These are phyloP conservation scores for Dione vanillae DNA, from an alignment of 2,888 invertebrate species.

Conservation along the genomic window DNA sequence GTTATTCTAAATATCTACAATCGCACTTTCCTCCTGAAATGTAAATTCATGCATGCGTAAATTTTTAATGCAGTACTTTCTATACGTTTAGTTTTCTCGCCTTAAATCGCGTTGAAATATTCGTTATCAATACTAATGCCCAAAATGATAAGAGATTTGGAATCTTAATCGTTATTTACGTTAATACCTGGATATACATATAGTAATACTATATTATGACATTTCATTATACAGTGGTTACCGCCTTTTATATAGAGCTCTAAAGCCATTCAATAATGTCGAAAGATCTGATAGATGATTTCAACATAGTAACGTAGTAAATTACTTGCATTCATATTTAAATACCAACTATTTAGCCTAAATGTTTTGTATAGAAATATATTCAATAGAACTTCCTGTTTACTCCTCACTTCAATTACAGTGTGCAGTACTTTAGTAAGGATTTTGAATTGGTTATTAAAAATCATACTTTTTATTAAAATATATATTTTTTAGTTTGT, in stretches of 20 bases:
- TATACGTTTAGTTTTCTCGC: neutral
- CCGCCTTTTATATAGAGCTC: constrained; percentile 4
- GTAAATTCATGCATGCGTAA: neutral
- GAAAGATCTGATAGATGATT: constrained; percentile 24
- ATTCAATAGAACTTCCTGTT: constrained; percentile 1
- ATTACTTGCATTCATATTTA: constrained; percentile 16
- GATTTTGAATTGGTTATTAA: no score
- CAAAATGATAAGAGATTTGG: constrained; percentile 24
- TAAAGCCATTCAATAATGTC: constrained; percentile 8
- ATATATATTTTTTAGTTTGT: no score
- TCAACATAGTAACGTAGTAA: constrained; percentile 11
- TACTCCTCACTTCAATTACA: neutral
- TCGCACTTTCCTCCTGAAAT: neutral
- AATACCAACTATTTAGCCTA: neutral
- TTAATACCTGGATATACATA: constrained; percentile 5
- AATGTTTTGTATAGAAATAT: neutral
- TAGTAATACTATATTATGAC: neutral
- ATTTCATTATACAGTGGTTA: neutral
- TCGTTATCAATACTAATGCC: constrained; percentile 19
- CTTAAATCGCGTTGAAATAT: neutral
- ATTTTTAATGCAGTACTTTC: neutral
- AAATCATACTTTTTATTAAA: no score
- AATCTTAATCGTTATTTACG: constrained; percentile 18
- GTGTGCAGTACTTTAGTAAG: no score
- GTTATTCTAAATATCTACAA: constrained; percentile 1